Evolutionary conservation across 2,113 vertebrate species (phyloP), one percentile per base, ranked within the genome.

Genomic region (Carettochelys insculpta): DNA sequence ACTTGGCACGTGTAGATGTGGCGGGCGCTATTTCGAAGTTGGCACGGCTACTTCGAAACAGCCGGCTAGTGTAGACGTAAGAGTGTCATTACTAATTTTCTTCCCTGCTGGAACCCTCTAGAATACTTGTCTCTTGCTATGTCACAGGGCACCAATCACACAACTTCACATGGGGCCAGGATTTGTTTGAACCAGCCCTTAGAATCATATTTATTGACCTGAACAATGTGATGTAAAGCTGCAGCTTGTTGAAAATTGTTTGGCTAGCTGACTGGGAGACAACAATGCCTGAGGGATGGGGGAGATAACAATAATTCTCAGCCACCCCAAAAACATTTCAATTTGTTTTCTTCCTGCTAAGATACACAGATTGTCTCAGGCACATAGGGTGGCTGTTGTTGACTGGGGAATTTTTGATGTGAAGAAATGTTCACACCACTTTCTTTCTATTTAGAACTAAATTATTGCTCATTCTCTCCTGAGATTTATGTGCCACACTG

Each of bases 371-470:
- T 48, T 79, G 61, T 3, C 43, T 4, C 17, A 29, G 12, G 5
- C 56, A 85, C 13, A 16, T 76, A 78, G 12, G 45, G 31, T 81
- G 31, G 51, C 12, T 43, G 54, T 4, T 90, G 12, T 8, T 88
- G 5, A 31, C 41, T 12, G 17, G 68, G 6, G 7, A 80, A 75
- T 4, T 11, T 11, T 34, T 89, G n/a, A 68, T 68, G 77, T n/a
- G 22, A 83, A 82, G 34, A 86, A 52, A 13, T 1, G 4, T 10
- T 88, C 50, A 77, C 1, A 1, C 4, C 10, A 2, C 0, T 51
- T 79, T 61, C 52, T 5, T 12, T 56, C 27, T 53, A 54, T 94
- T 86, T 78, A 83, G 47, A 84, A 83, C 61, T 50, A 84, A 86
- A 79, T 45, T 11, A 20, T 78, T 83, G 47, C 76, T 79, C 73